Percentiles rank a stretch among this genome's conserved stretches.
phyloP scores from a whole-genome alignment of 1,140 invertebrate species.

The Diplogasteroides magnus region DNA sequence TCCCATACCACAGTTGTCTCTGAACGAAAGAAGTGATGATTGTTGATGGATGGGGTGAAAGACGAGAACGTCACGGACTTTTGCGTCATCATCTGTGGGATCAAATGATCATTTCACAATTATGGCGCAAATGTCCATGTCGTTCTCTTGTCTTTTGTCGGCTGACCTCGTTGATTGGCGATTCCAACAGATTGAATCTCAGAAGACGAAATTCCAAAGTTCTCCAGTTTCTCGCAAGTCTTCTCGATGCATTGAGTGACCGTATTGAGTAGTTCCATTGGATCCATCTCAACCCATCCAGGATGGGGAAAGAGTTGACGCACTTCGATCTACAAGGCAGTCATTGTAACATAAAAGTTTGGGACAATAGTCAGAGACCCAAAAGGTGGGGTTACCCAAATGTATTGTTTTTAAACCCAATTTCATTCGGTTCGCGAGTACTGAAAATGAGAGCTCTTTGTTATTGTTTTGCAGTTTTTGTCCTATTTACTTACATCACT shows the following conservation, averaged over 20 bases:
- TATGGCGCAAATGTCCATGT: too few species aligned
- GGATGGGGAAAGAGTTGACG: slow-evolving; percentile 44
- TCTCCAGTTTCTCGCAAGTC: slow-evolving; percentile 56
- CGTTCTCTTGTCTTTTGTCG: too few species aligned
- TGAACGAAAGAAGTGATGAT: slow-evolving; percentile 54
- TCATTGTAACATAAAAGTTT: not conserved
- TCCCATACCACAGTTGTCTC: slow-evolving; percentile 92
- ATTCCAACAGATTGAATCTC: slow-evolving; percentile 68
- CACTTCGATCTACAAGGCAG: slow-evolving; percentile 70
- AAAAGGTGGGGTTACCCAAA: not conserved
- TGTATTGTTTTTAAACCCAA: not conserved
- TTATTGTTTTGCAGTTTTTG: not conserved
- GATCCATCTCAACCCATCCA: slow-evolving; percentile 89
- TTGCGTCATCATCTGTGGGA: slow-evolving; percentile 64
- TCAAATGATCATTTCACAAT: too few species aligned
- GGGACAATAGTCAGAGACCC: not conserved
- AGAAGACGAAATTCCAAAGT: slow-evolving; percentile 52
- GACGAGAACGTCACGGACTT: too few species aligned
- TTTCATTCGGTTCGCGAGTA: not conserved
- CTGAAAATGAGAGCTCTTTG: not conserved
- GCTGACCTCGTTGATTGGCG: slow-evolving; percentile 71
- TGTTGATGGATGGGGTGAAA: not conserved
- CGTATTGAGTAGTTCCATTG: slow-evolving; percentile 72
- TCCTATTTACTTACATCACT: slow-evolving; percentile 5
- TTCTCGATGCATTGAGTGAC: slow-evolving; percentile 72